Conservation (phyloP, 2,113 vertebrate species). For the Fregata magnificens region DNA sequence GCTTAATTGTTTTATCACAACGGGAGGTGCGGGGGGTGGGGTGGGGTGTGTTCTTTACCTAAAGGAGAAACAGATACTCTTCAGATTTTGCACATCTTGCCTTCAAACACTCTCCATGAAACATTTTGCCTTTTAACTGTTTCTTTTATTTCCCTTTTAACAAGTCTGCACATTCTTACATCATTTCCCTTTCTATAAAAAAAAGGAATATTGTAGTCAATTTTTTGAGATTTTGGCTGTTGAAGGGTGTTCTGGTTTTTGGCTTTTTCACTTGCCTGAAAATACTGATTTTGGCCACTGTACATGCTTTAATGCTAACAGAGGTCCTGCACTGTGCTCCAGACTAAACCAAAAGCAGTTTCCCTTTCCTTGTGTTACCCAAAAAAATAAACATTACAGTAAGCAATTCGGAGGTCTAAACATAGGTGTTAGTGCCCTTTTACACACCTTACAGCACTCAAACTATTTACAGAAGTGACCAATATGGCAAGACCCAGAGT, state of each 20-base stretch:
- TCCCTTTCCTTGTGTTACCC: background rate
- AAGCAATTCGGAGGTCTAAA: background rate
- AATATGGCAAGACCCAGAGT: background rate
- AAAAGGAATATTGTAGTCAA: background rate
- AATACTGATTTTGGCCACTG: background rate
- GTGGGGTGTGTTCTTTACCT: background rate
- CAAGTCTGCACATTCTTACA: background rate
- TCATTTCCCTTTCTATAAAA: background rate
- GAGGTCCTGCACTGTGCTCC: background rate
- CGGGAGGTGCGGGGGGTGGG: accelerated
- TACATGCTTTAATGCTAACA: background rate
- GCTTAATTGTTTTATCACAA: background rate
- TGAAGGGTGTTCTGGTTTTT: background rate
- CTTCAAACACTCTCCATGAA: background rate
- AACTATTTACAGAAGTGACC: background rate
- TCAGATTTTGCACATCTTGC: background rate
- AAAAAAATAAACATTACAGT: background rate
- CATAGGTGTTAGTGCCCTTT: background rate
- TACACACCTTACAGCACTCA: background rate
- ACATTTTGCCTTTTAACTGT: background rate
- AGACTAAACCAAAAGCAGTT: background rate
- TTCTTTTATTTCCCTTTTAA: background rate
- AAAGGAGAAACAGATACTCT: background rate
- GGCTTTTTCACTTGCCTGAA: background rate
- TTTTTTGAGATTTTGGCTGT: background rate